Base-by-base conservation (phyloP, 1,140 invertebrate species). In the Psix sp. region DNA sequence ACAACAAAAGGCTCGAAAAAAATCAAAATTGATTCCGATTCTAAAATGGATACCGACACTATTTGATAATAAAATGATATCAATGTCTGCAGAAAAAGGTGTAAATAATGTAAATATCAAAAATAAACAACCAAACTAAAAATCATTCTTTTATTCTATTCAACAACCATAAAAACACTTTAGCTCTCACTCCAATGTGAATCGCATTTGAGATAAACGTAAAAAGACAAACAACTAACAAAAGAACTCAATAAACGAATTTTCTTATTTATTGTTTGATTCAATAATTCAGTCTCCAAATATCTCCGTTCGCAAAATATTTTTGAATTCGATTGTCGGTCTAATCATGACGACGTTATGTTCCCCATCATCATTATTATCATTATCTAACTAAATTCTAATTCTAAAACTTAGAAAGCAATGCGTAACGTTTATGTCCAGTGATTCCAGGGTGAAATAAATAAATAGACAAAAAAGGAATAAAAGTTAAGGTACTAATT, bases 1-100 rank as follows among this genome's bases (percentile, higher is more conserved):
- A 15, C 29, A 1, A 15, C 11, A 0, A 81, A 81, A 43, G 75
- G 40, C 17, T 80, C 65, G 10, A 85, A 81, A 38, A 84, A 83
- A 48, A 45, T 68, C 10, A 72, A 43, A 0, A 14, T 85, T 7
- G 54, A 75, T 65, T 72, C 74, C 0, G 82, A 84, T 35, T 49
- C 60, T 1, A 29, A 29, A 4, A 49, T 82, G 10, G 82, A 77
- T 3, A 48, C 79, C 5, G 52, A 51, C 11, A 60, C 7, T 3
- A 63, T 40, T 13, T 13, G 54, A 6, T 43, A 3, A 45, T 40
- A 39, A 31, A 17, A 14, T 13, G n/a, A 26, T 16, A 5, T 39
- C 9, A 17, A 16, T 39, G 10, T 33, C 10, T 24, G n/a, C 14
- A 29, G 7, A 20, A 42, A 21, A 17, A 20, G 7, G 2, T 42